Percentiles rank a stretch among this genome's conserved stretches.
phyloP scores from a whole-genome alignment of 1,140 invertebrate species.

The Patella vulgata region DNA sequence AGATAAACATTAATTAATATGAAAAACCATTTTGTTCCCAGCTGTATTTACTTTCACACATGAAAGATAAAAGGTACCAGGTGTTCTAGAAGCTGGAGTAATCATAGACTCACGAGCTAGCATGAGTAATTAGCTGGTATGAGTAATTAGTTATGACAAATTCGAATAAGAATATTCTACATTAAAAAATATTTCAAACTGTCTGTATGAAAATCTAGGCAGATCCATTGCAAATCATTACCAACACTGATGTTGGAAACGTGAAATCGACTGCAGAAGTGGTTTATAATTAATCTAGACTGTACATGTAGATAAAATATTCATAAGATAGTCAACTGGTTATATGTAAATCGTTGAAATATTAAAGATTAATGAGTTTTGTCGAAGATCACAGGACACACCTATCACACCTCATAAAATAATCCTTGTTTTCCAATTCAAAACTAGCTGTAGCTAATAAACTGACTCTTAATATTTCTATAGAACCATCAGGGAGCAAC shows the following conservation, averaged over 20 bases:
- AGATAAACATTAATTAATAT: slow-evolving; percentile 19
- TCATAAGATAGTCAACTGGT: no score
- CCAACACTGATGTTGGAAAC: no score
- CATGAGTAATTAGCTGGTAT: not conserved
- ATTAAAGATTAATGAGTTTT: no score
- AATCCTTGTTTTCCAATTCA: not conserved
- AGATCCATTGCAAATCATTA: no score
- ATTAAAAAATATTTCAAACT: no score
- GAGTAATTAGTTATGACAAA: not conserved
- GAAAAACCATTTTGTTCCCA: not conserved
- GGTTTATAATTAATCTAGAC: no score
- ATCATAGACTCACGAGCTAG: not conserved
- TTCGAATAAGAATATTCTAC: not conserved
- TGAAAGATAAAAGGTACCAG: not conserved
- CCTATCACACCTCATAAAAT: no score
- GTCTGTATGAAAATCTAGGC: no score
- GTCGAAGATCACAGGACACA: no score
- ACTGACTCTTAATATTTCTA: not conserved
- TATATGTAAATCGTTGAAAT: no score
- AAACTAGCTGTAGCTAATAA: not conserved
- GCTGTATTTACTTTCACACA: not conserved
- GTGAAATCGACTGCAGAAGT: no score
- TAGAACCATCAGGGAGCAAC: not conserved
- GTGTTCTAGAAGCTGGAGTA: not conserved
- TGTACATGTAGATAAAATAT: no score